These are phyloP conservation scores for Dromiciops gliroides DNA, from an alignment of 2,113 vertebrate genomes.

Conservation along the genomic window DNA sequence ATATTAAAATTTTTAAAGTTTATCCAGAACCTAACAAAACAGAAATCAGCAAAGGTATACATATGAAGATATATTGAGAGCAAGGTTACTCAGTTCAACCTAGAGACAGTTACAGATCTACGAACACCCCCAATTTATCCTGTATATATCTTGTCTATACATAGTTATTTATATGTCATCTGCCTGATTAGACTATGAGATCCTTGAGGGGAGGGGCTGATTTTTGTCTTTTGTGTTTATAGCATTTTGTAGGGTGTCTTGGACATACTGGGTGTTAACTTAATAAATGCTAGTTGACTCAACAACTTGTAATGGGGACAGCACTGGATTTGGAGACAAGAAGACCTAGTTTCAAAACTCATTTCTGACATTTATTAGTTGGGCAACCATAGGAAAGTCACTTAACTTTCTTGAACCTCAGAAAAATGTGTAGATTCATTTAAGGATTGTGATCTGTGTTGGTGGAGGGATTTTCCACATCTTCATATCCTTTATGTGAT, in stretches of 20 bases:
- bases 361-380: background rate
- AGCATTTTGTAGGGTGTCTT: background rate
- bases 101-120: too few species aligned
- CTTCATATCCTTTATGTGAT: background rate
- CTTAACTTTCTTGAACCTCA: background rate
- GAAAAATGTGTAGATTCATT: background rate
- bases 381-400: background rate
- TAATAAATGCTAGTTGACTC: background rate
- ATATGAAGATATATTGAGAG: background rate
- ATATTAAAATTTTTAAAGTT: too few species aligned
- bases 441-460: background rate
- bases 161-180: background rate
- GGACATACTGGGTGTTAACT: background rate
- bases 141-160: too few species aligned
- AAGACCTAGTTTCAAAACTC: background rate
- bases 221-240: background rate
- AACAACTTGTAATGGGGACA: too few species aligned
- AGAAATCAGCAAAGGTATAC: background rate
- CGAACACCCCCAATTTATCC: too few species aligned
- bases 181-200: background rate
- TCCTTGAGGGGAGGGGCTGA: background rate
- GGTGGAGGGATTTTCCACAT: background rate
- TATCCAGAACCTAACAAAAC: background rate
- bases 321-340: too few species aligned
- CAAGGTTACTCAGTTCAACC: background rate